These are phyloP conservation scores for Sminthurinus signatus DNA, from an alignment of 1,140 invertebrate genomes.

Conservation along the genomic window DNA sequence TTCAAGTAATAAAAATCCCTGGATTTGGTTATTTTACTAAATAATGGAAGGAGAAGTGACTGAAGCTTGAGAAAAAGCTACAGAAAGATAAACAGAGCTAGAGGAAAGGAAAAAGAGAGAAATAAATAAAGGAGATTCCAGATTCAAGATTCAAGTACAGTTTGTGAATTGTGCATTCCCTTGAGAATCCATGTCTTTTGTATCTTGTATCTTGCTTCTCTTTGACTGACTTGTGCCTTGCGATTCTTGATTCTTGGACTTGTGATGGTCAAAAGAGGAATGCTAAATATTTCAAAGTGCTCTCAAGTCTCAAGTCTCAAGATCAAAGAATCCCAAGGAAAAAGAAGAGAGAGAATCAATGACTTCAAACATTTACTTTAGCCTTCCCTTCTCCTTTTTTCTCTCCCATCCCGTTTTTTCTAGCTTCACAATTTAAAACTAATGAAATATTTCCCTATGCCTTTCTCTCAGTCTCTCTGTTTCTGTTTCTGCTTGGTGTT, in stretches of 20 bases:
- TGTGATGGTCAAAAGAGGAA: slow-evolving; percentile 22
- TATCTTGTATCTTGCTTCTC: too few species aligned
- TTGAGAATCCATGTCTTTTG: too few species aligned
- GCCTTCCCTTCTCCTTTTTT: slow-evolving; percentile 10
- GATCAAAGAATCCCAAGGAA: slow-evolving; percentile 1
- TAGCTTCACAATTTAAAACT: slow-evolving; percentile 13
- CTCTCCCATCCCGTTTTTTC: background rate
- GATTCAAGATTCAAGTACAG: background rate
- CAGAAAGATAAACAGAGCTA: too few species aligned
- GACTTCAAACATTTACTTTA: slow-evolving; percentile 33
- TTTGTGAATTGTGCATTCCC: too few species aligned
- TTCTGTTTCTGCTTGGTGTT: too few species aligned
- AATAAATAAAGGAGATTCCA: background rate
- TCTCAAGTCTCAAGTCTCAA: slow-evolving; percentile 24
- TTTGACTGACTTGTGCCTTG: too few species aligned
- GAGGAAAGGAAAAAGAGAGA: too few species aligned
- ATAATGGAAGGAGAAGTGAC: background rate
- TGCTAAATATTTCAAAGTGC: slow-evolving; percentile 38
- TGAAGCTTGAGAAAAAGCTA: background rate
- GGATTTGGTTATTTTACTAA: background rate
- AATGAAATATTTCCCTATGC: slow-evolving; percentile 36
- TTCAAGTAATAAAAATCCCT: too few species aligned
- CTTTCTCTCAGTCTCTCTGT: background rate
- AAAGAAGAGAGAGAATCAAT: too few species aligned
- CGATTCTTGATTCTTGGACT: too few species aligned